Base-by-base conservation (phyloP, 1,140 invertebrate species). In the Musca domestica region DNA sequence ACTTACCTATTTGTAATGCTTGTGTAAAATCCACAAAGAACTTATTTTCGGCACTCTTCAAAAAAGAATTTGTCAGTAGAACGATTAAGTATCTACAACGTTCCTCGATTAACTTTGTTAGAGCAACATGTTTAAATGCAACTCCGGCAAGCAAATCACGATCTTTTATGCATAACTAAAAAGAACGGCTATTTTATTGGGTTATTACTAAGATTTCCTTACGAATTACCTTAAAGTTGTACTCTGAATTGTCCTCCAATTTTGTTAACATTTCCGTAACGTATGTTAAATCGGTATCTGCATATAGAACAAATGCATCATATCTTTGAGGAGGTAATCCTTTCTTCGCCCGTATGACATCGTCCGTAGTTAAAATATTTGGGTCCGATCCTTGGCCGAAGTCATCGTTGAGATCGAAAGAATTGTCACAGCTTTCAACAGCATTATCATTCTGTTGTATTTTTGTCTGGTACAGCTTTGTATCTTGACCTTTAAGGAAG, bases 21-120 rank as follows among this genome's bases (percentile, higher is more conserved):
- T 92, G 90, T 23, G 91, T 89, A 76, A 88, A 91, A 68, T 88
- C 88, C 1, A 90, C 82, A 70, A 91, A 87, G 80, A 91, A 94
- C 66, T 85, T 85, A 70, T 91, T 91, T 25, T 86, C 88, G 12
- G 87, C 80, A 74, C 89, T 91, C 70, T 86, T 77, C 2, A 92
- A 77, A 82, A 93, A 93, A 68, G 85, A 86, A 1, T 89, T 86
- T 1, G 91, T 91, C 51, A 92, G 79, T 63, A 94, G 86, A 1
- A 91, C 86, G 34, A 93, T 88, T 41, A 93, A 81, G 71, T 88
- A 85, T 30, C 88, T 87, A 72, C 92, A 93, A 9, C 91, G 82
- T 72, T 90, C 87, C 17, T 88, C 85, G 76, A 94, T 92, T 17
- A 94, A 83, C 70, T 86, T 85, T 56, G 90, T 86, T 14, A 93